A percentile compares a stretch with the other conserved stretches of the same genome.
Conservation (phyloP, 2,113 vertebrate species). For the Grammomys surdaster region DNA sequence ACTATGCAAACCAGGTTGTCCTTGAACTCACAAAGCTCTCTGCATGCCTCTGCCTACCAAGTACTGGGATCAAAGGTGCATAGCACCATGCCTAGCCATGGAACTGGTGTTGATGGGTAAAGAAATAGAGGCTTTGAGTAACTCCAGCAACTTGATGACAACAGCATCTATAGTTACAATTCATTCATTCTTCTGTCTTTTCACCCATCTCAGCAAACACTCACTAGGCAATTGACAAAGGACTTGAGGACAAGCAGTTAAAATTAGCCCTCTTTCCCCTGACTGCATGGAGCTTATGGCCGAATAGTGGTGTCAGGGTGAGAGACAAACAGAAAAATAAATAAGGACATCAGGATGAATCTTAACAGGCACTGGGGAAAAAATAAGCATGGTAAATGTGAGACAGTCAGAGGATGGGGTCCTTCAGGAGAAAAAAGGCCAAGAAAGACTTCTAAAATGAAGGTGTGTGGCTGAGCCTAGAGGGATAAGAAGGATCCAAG, state of each 20-base stretch:
- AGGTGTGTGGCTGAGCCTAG: neutral
- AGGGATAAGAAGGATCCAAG: neutral
- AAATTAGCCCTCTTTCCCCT: neutral
- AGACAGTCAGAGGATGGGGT: neutral
- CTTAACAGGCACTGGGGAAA: neutral
- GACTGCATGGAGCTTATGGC: neutral
- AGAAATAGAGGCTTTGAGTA: neutral
- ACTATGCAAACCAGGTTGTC: neutral
- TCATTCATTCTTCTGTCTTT: neutral
- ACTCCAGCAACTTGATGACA: neutral
- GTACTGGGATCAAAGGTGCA: neutral
- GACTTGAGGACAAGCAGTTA: neutral
- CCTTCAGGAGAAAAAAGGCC: neutral
- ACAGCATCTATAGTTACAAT: neutral
- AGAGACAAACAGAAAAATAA: neutral
- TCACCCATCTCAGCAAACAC: slow-evolving; percentile 2
- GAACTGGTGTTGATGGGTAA: neutral
- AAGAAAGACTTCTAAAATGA: neutral
- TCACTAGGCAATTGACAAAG: neutral
- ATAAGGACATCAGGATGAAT: neutral
- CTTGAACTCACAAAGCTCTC: neutral
- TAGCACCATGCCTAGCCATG: too few relatives aligned
- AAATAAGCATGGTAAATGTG: neutral
- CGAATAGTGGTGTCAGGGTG: neutral
- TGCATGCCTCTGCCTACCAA: neutral